These are phyloP conservation scores for Oscheius sp. DNA, from an alignment of 2,888 invertebrate species.

Conservation along the genomic window DNA sequence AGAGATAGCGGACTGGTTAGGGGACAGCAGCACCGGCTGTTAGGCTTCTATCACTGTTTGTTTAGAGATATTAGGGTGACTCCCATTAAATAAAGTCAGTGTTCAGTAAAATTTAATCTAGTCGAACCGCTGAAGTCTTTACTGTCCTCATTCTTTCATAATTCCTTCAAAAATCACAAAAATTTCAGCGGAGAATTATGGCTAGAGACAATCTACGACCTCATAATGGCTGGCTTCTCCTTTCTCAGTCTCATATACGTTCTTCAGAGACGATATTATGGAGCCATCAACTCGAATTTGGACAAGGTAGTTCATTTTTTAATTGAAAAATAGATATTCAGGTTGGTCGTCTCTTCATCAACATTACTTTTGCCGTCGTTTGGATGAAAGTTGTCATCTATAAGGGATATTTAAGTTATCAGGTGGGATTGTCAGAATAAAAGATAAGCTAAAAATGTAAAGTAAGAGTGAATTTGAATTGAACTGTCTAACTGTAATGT, in stretches of 20 bases:
- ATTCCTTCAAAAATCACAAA: background rate
- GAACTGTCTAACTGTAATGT: too few species aligned
- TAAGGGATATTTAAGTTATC: constrained; percentile 66
- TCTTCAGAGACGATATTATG: constrained; percentile 66
- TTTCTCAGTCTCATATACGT: constrained; percentile 62
- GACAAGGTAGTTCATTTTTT: constrained; percentile 48
- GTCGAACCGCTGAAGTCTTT: too few species aligned
- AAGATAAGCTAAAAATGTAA: too few species aligned
- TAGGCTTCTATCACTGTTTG: too few species aligned
- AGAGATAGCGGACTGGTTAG: background rate
- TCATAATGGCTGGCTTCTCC: constrained; percentile 64
- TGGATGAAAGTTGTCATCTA: constrained; percentile 68
- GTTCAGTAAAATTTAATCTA: too few species aligned
- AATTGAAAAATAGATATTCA: constrained; percentile 14
- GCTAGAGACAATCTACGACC: constrained; percentile 61
- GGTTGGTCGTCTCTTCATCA: constrained; percentile 65
- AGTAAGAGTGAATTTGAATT: too few species aligned
- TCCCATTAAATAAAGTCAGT: too few species aligned
- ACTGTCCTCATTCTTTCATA: too few species aligned
- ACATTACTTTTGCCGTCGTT: constrained; percentile 62
- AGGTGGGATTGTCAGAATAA: too few species aligned
- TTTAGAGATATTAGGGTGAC: too few species aligned
- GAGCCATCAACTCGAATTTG: constrained; percentile 62
- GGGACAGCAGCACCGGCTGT: too few species aligned
- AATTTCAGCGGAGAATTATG: constrained; percentile 51